A percentile compares a stretch with the other conserved stretches of the same genome.
Evolutionary conservation across 2,797 vertebrate genomes (phyloP).

Genomic region (Semotilus atromaculatus): DNA sequence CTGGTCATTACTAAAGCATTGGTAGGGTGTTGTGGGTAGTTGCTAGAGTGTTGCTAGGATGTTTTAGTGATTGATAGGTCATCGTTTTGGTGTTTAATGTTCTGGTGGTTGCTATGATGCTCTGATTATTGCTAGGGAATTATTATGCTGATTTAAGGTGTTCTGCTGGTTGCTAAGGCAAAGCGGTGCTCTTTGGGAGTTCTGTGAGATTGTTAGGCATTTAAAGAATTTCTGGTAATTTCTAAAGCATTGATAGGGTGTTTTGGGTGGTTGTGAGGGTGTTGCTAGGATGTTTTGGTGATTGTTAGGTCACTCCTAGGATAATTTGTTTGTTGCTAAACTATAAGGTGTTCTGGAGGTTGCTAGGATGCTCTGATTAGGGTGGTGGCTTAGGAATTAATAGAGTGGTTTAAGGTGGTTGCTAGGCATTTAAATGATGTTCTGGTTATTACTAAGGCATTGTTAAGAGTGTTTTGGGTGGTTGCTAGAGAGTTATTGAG

Average conservation of each 20-base stretch:
- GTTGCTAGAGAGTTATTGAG: background rate
- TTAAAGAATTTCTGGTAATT: background rate
- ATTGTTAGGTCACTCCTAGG: background rate
- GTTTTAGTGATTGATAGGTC: too few species aligned
- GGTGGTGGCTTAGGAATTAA: background rate
- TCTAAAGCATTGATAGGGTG: background rate
- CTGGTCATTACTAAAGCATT: background rate
- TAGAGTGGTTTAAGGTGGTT: background rate
- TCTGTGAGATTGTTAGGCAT: background rate
- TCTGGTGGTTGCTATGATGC: background rate
- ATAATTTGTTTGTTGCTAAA: background rate
- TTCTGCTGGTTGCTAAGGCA: background rate
- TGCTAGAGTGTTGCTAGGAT: background rate
- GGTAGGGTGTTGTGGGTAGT: background rate
- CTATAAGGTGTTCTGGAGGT: background rate
- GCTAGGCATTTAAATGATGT: background rate
- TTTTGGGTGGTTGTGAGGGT: background rate
- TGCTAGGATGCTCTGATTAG: background rate
- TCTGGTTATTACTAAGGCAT: background rate
- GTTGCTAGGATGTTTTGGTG: too few species aligned
- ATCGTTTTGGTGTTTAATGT: too few species aligned
- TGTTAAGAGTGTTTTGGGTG: background rate
- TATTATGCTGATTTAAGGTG: background rate
- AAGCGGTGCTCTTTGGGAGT: background rate
- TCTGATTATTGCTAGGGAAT: background rate